Conservation (phyloP, 2,113 vertebrate species). For the Tonatia bakeri region DNA sequence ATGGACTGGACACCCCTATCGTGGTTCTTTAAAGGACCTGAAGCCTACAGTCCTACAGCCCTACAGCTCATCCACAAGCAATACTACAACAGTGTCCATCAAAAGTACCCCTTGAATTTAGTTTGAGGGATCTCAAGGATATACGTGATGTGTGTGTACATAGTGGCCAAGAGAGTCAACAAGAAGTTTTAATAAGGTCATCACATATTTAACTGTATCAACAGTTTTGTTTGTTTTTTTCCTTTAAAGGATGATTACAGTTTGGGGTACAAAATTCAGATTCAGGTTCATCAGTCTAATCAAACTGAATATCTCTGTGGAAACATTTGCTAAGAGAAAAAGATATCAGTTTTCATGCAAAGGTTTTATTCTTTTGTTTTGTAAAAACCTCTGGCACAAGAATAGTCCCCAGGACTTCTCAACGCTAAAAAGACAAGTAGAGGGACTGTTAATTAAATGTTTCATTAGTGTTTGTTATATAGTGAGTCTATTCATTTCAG, state of each 20-base stretch:
- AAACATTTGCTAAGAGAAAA: not conserved
- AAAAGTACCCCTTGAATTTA: not conserved
- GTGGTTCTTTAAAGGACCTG: not conserved
- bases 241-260: not conserved
- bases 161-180: not conserved
- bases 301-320: not conserved
- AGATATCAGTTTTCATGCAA: not conserved
- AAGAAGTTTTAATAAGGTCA: not conserved
- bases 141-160: not conserved
- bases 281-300: not conserved
- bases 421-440: conserved; percentile 32
- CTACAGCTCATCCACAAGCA: not conserved
- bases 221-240: not conserved
- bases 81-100: not conserved
- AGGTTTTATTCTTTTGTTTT: conserved; percentile 33
- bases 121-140: not conserved
- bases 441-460: conserved; percentile 50
- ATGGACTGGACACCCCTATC: too few relatives aligned
- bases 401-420: conserved; percentile 23
- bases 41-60: not conserved
- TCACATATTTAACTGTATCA: not conserved
- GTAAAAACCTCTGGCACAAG: not conserved
- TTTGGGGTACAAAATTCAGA: conserved; percentile 8
- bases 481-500: conserved; percentile 39
- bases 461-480: conserved; percentile 55